These are phyloP conservation scores for Chelonus formosanus DNA, from an alignment of 2,888 invertebrate genomes.

Conservation along the genomic window DNA sequence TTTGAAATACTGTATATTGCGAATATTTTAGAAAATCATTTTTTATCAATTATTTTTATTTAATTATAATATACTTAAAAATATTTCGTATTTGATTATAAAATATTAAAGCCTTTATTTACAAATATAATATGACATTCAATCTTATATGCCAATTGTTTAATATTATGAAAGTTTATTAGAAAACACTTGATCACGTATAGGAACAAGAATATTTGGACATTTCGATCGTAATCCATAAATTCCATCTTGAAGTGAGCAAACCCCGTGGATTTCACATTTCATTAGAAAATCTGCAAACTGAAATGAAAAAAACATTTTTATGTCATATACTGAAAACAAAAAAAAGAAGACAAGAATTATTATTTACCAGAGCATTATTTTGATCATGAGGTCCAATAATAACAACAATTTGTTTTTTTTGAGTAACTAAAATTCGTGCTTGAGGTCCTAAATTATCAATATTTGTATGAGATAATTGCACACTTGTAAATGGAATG, in stretches of 20 bases:
- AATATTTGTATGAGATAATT: constrained; percentile 74
- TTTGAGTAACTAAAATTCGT: constrained; percentile 70
- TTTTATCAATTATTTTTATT: no score
- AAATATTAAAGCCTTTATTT: no score
- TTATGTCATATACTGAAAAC: background rate
- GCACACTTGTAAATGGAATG: constrained; percentile 85
- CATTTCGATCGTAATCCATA: constrained; percentile 76
- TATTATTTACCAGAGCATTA: constrained; percentile 72
- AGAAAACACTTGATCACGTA: constrained; percentile 41
- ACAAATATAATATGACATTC: no score
- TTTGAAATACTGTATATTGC: no score
- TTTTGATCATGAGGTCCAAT: constrained; percentile 83
- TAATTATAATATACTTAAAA: no score
- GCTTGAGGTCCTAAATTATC: constrained; percentile 76
- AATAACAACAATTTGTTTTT: constrained; percentile 77
- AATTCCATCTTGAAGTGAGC: constrained; percentile 88
- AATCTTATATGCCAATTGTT: no score
- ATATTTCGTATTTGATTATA: no score
- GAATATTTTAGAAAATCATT: no score
- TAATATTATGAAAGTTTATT: background rate
- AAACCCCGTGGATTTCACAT: constrained; percentile 80
- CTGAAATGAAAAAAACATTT: constrained; percentile 66
- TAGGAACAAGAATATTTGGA: constrained; percentile 68
- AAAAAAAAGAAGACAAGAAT: background rate
- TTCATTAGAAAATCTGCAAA: constrained; percentile 87